Evolutionary conservation across 1,140 invertebrate species (phyloP).

Genomic region (Zaprionus taronus): DNA sequence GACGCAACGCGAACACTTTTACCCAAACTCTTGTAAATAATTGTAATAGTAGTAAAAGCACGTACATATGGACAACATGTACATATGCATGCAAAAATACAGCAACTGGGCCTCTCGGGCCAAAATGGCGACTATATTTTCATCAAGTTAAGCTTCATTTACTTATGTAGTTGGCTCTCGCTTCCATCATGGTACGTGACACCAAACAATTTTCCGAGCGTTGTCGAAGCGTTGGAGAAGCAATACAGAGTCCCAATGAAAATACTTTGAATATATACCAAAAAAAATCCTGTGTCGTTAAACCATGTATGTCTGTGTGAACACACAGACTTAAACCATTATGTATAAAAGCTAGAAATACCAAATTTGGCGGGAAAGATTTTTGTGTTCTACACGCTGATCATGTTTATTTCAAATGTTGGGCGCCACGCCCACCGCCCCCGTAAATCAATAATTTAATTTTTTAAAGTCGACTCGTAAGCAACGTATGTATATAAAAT

Average conservation of each 20-base stretch:
- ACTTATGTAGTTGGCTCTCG: neutral
- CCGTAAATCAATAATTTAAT: no score
- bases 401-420: no score
- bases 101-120: constrained; percentile 37
- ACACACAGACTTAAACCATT: no score
- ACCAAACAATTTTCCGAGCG: constrained; percentile 62
- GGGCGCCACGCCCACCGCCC: no score
- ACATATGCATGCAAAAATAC: neutral
- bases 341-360: no score
- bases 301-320: no score
- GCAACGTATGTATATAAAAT: no score
- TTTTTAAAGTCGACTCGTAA: no score
- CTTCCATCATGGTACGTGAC: constrained; percentile 59
- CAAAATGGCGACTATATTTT: constrained; percentile 71
- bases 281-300: neutral
- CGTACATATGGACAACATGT: constrained; percentile 15
- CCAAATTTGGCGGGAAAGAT: no score
- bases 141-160: constrained; percentile 75
- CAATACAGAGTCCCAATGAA: constrained; percentile 2
- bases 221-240: constrained; percentile 25
- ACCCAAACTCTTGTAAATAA: constrained; percentile 14
- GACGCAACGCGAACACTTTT: constrained; percentile 4
- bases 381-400: no score
- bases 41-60: neutral
- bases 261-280: constrained; percentile 41